Conservation (phyloP, 1,140 invertebrate genomes). For the Philotrypesis tridentata region DNA sequence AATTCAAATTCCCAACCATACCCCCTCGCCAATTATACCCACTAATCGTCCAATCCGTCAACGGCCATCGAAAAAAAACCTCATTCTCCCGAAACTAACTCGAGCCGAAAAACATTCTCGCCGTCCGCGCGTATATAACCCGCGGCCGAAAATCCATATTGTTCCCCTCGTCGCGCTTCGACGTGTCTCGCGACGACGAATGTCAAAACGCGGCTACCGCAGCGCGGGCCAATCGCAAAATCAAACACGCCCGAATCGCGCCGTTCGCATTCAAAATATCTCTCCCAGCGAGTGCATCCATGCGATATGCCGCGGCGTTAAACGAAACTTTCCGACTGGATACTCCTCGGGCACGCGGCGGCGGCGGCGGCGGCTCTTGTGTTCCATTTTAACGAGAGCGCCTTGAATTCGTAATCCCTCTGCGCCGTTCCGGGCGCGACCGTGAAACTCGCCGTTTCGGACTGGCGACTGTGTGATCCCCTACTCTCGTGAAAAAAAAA, state of each 20-base stretch:
- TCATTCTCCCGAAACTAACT: no score
- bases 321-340: conserved; percentile 4
- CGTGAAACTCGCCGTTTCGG: neutral
- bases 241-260: neutral
- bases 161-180: no score
- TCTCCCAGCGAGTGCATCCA: neutral
- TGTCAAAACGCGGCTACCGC: no score
- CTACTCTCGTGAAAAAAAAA: neutral
- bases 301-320: neutral
- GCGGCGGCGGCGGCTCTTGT: no score
- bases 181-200: neutral
- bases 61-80: no score
- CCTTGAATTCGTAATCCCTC: conserved; percentile 18
- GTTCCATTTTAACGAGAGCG: conserved; percentile 7
- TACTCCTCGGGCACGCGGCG: conserved; percentile 9
- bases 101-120: no score
- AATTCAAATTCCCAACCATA: no score
- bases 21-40: no score
- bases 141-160: no score
- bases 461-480: neutral
- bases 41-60: no score
- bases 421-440: neutral
- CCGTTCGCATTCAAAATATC: neutral
- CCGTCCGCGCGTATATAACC: no score
- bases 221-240: neutral